These are phyloP conservation scores for Hipparchia sbordonii DNA, from an alignment of 2,888 invertebrate species.

Conservation along the genomic window DNA sequence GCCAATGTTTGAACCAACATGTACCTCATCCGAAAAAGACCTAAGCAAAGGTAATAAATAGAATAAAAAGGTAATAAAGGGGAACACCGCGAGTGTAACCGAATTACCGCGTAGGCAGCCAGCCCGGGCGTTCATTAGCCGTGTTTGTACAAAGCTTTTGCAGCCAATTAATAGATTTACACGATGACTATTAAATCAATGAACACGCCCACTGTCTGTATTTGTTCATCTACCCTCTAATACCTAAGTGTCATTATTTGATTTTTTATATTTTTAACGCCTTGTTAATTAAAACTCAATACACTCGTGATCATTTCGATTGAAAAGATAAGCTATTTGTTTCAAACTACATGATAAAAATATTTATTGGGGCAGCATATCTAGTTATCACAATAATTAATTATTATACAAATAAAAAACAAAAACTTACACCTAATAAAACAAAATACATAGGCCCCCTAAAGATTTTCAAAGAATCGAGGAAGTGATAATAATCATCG, in stretches of 20 bases:
- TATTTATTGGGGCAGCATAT: no score
- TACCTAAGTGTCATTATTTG: slow-evolving; percentile 20
- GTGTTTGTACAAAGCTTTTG: slow-evolving; percentile 67
- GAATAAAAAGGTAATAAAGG: slow-evolving; percentile 51
- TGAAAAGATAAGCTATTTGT: background rate
- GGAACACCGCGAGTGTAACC: slow-evolving; percentile 60
- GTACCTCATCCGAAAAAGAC: slow-evolving; percentile 15
- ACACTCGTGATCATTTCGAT: no score
- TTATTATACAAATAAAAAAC: background rate
- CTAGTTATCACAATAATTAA: no score
- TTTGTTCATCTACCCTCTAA: slow-evolving; percentile 51
- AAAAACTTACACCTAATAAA: background rate
- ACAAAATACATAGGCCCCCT: no score
- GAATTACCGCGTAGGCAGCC: slow-evolving; percentile 55
- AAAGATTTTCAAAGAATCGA: no score
- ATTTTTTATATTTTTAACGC: no score
- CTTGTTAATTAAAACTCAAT: no score
- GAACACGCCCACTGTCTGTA: slow-evolving; percentile 52
- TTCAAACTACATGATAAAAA: background rate
- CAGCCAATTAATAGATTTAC: slow-evolving; percentile 63
- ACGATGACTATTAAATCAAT: slow-evolving; percentile 62
- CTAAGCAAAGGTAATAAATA: slow-evolving; percentile 32
- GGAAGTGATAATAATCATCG: no score
- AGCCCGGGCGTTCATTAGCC: slow-evolving; percentile 63
- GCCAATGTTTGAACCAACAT: background rate